Evolutionary conservation across 2,113 vertebrate species (phyloP).

Genomic region (Nothocercus nigrocapillus): DNA sequence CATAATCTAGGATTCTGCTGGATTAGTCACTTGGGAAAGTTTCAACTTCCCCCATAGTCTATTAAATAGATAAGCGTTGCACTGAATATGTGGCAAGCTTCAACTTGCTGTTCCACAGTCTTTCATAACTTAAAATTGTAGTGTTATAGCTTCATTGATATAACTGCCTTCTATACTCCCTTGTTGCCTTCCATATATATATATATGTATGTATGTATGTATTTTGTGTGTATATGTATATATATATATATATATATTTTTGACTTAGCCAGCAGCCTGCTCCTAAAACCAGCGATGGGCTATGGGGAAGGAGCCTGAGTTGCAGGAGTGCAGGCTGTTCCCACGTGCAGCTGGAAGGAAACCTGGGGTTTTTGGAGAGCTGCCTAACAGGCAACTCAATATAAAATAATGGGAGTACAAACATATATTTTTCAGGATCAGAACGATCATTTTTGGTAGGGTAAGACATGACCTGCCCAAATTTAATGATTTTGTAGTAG

Average conservation of each 20-base stretch:
- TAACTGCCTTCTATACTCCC: not conserved
- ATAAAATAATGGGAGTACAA: not conserved
- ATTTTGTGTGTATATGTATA: too few species aligned
- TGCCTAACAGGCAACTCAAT: not conserved
- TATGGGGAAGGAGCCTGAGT: not conserved
- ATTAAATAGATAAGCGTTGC: constrained; percentile 4
- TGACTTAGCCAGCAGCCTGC: not conserved
- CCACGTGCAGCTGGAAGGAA: not conserved
- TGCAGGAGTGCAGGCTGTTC: not conserved
- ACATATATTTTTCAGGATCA: not conserved
- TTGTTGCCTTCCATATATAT: not conserved
- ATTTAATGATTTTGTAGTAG: not conserved
- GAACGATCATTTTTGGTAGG: not conserved
- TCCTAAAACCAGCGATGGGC: not conserved
- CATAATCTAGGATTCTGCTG: not conserved
- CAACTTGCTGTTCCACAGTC: not conserved
- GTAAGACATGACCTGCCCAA: not conserved
- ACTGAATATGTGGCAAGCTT: not conserved
- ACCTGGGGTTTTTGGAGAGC: not conserved
- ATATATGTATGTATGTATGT: too few species aligned
- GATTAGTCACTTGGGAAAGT: not conserved
- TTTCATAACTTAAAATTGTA: not conserved
- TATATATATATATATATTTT: not conserved
- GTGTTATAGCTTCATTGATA: not conserved
- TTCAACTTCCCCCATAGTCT: not conserved